Conservation (phyloP, 2,797 vertebrate genomes). For the Lepilemur ruficaudatus region DNA sequence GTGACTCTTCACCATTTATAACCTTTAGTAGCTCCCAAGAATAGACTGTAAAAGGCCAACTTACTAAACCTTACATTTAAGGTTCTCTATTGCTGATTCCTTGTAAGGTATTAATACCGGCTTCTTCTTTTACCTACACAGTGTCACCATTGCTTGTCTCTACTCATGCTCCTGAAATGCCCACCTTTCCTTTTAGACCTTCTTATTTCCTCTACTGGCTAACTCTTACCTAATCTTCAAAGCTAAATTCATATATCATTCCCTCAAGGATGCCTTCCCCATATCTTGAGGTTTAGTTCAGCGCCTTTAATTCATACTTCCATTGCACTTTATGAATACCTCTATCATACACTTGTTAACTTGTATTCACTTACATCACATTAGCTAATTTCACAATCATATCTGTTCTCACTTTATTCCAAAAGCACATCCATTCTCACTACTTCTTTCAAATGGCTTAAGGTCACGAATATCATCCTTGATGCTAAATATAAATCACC, state of each 20-base stretch:
- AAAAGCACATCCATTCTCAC: neutral
- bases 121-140: rapidly evolving
- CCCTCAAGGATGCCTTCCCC: neutral
- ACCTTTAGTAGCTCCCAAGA: neutral
- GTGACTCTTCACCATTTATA: neutral
- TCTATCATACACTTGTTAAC: neutral
- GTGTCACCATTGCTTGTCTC: neutral
- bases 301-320: neutral
- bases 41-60: neutral
- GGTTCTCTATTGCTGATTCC: neutral
- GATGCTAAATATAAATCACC: neutral
- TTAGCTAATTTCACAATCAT: neutral
- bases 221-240: neutral
- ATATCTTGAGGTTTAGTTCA: neutral
- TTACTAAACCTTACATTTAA: neutral
- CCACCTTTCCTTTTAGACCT: neutral
- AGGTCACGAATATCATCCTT: neutral
- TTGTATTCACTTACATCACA: neutral
- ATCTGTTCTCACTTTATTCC: neutral
- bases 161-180: neutral
- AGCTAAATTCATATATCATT: neutral
- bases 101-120: neutral
- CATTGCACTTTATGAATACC: neutral
- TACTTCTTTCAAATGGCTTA: neutral
- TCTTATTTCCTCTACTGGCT: neutral